Conservation (phyloP, 2,113 vertebrate genomes). For the Corythoichthys haematopterus region DNA sequence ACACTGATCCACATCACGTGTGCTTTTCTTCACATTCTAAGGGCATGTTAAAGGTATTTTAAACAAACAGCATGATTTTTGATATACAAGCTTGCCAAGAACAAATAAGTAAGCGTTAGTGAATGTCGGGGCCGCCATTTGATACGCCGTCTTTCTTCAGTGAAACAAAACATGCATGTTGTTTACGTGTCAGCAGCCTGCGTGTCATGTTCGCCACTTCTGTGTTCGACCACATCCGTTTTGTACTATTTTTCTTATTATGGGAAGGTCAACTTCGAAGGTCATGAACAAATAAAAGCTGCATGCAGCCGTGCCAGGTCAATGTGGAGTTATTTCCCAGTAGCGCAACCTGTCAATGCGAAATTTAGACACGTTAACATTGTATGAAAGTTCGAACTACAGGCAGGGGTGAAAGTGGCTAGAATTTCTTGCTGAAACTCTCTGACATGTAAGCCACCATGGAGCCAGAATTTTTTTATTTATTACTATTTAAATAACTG, state of each 20-base stretch:
- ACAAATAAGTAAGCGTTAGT: neutral
- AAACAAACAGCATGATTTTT: slow-evolving; percentile 67
- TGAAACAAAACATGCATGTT: slow-evolving; percentile 71
- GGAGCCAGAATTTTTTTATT: no score
- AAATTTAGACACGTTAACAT: no score
- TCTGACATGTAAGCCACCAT: no score
- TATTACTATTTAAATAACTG: no score
- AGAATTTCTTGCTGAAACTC: no score
- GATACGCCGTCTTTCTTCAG: slow-evolving; percentile 42
- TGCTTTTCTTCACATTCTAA: slow-evolving; percentile 26
- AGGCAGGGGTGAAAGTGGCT: no score
- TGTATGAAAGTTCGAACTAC: no score
- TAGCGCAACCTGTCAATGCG: no score
- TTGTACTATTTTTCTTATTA: slow-evolving; percentile 75
- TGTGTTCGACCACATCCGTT: slow-evolving; percentile 50
- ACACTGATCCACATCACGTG: slow-evolving; percentile 10
- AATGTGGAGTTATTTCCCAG: neutral
- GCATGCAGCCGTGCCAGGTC: slow-evolving; percentile 76
- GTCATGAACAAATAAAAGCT: slow-evolving; percentile 78
- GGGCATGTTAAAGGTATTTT: slow-evolving; percentile 45
- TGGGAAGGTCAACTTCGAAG: slow-evolving; percentile 70
- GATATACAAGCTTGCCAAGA: slow-evolving; percentile 54
- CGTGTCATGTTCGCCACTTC: slow-evolving; percentile 34
- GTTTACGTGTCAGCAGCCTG: slow-evolving; percentile 54
- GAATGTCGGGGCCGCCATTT: slow-evolving; percentile 47